Conservation (phyloP, 2,113 vertebrate species). For the Xiphias gladius region DNA sequence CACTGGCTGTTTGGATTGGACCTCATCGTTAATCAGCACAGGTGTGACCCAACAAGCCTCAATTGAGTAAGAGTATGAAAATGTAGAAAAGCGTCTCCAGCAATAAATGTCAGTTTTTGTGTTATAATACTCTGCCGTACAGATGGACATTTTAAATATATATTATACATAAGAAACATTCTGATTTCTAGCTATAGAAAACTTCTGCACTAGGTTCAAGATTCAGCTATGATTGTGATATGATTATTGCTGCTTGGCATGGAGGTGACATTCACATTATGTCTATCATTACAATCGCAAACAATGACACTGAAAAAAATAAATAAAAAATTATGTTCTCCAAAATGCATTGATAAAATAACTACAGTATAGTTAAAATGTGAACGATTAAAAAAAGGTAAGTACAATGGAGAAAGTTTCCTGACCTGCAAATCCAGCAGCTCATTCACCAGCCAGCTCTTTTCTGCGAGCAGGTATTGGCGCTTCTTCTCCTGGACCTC, state of each 20-base stretch:
- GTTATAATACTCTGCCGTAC: background rate
- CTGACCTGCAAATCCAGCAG: constrained; percentile 87
- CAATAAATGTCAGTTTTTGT: background rate
- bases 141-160: background rate
- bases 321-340: too few species aligned
- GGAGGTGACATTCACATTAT: background rate
- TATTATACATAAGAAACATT: background rate
- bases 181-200: background rate
- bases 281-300: background rate
- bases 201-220: background rate
- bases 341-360: too few species aligned
- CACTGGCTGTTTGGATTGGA: background rate
- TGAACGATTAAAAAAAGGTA: too few species aligned
- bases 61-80: background rate
- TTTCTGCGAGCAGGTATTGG: constrained; percentile 76
- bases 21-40: background rate
- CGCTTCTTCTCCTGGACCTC: constrained; percentile 77
- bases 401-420: background rate
- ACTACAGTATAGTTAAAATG: background rate
- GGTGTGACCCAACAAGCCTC: too few species aligned
- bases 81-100: background rate
- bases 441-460: constrained; percentile 71
- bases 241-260: background rate
- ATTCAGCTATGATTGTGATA: background rate
- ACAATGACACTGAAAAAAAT: background rate